phyloP scores from a whole-genome alignment of 2,113 vertebrate genomes.

The Myocastor coypus region DNA sequence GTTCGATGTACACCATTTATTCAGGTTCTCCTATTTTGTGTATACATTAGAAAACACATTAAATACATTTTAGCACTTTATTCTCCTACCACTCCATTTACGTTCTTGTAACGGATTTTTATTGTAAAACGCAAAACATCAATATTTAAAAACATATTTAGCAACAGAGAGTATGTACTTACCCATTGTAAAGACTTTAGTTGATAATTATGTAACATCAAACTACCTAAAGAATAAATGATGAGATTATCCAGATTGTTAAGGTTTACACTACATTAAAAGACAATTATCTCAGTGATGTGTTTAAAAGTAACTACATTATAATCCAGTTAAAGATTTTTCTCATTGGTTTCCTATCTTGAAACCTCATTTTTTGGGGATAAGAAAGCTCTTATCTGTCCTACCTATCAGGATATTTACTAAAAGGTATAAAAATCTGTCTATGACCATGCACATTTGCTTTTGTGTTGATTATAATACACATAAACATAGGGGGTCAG shows the following conservation, averaged over 20 bases:
- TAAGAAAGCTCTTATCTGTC: not conserved
- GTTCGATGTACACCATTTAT: constrained; percentile 57
- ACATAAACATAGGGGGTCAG: not conserved
- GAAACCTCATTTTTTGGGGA: not conserved
- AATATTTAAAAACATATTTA: not conserved
- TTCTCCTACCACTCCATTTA: not conserved
- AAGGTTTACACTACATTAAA: not conserved
- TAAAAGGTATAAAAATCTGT: not conserved
- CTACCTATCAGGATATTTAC: not conserved
- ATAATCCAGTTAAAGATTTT: not conserved
- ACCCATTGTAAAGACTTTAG: not conserved
- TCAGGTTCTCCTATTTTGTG: constrained; percentile 52
- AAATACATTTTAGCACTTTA: constrained; percentile 45
- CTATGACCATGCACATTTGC: not conserved
- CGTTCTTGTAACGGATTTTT: constrained; percentile 49
- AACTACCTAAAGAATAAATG: not conserved
- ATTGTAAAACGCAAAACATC: constrained; percentile 14
- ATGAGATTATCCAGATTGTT: not conserved
- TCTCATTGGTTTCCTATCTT: not conserved
- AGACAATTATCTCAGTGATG: not conserved
- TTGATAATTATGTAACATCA: constrained; percentile 26
- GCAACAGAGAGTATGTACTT: not conserved
- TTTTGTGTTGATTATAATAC: not conserved
- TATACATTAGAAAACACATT: not conserved
- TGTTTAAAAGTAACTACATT: not conserved